Evolutionary conservation across 2,888 invertebrate genomes (phyloP).

Genomic region (Caenorhabditis macrosperma): DNA sequence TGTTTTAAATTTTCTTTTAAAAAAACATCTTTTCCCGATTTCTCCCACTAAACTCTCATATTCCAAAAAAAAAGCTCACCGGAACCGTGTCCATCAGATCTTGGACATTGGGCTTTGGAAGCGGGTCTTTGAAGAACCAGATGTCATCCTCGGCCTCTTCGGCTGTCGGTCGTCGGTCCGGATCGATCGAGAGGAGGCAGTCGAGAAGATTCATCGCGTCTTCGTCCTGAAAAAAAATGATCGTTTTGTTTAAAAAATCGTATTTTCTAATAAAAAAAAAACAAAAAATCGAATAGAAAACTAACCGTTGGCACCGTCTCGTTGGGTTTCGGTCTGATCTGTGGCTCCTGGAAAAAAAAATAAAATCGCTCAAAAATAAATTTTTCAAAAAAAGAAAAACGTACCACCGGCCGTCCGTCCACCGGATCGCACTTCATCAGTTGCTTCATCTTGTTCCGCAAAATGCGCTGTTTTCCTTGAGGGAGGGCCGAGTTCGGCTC

Average conservation of each 20-base stretch:
- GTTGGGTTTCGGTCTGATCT: not conserved
- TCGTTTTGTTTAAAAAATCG: not conserved
- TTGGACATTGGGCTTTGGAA: slow-evolving; percentile 85
- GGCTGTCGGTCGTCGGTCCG: slow-evolving; percentile 89
- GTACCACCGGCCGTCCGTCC: slow-evolving; percentile 8
- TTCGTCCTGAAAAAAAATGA: slow-evolving; percentile 81
- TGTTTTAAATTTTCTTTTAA: not conserved
- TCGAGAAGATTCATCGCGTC: slow-evolving; percentile 92
- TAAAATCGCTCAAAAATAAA: not conserved
- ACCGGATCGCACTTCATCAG: slow-evolving; percentile 88
- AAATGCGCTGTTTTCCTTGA: slow-evolving; percentile 88
- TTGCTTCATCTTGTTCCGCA: slow-evolving; percentile 83
- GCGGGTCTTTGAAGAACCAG: slow-evolving; percentile 98
- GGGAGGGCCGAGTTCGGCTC: slow-evolving; percentile 84
- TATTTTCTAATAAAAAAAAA: too few species aligned
- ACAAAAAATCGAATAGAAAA: too few species aligned
- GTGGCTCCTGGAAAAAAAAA: not conserved
- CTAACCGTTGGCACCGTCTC: not conserved
- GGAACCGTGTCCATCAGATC: slow-evolving; percentile 70
- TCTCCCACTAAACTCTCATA: not conserved
- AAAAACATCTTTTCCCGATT: slow-evolving; percentile 6
- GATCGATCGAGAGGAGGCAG: slow-evolving; percentile 92
- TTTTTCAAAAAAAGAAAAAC: not conserved
- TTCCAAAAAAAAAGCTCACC: slow-evolving; percentile 14
- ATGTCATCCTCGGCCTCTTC: slow-evolving; percentile 93